Conservation (phyloP, 2,113 vertebrate genomes). For the Peromyscus leucopus region DNA sequence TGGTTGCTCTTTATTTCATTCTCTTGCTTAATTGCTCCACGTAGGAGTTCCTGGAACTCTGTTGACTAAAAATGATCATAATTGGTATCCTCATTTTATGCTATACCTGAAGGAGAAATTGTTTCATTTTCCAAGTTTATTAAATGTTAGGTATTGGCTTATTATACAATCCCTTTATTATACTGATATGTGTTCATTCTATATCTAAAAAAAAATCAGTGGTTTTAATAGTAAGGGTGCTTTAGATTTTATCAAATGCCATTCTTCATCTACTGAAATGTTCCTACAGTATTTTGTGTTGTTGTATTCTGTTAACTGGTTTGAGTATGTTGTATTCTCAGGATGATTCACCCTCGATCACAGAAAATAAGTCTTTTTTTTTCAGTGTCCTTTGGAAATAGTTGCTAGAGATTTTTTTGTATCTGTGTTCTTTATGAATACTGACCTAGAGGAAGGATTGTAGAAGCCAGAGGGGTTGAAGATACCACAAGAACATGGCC, state of each 20-base stretch:
- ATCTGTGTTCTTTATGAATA: not conserved
- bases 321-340: not conserved
- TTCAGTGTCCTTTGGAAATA: not conserved
- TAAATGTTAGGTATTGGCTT: not conserved
- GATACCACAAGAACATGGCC: not conserved
- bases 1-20: not conserved
- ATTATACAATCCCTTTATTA: not conserved
- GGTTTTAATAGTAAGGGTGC: not conserved
- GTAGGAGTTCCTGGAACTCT: not conserved
- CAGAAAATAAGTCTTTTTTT: not conserved
- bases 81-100: not conserved
- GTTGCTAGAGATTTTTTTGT: not conserved
- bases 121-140: not conserved
- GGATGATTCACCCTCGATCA: not conserved
- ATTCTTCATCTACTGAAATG: not conserved
- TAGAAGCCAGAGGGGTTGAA: not conserved
- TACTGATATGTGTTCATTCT: not conserved
- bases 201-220: too few species aligned
- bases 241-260: not conserved
- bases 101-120: not conserved
- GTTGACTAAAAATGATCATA: constrained; percentile 3
- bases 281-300: not conserved
- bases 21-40: not conserved
- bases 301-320: not conserved
- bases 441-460: not conserved